Conservation (phyloP, 2,888 invertebrate species). For the Pelosia muscerda region DNA sequence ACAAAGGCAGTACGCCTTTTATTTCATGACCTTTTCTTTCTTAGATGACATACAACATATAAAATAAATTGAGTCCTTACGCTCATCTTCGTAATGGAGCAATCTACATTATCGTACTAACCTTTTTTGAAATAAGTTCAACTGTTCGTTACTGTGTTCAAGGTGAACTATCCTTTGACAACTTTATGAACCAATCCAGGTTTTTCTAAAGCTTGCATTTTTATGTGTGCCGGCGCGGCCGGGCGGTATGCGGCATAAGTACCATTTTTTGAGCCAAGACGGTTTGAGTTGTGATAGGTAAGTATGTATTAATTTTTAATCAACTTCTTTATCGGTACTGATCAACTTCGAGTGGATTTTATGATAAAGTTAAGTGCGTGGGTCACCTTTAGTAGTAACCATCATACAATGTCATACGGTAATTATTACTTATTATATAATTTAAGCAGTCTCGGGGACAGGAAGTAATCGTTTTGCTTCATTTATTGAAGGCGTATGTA, state of each 20-base stretch:
- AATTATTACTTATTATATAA: slow-evolving; percentile 50
- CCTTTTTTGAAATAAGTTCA: slow-evolving; percentile 13
- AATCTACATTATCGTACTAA: slow-evolving; percentile 7
- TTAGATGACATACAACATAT: slow-evolving; percentile 6
- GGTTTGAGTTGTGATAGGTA: background rate
- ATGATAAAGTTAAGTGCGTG: background rate
- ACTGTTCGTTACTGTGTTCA: background rate
- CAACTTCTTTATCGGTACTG: too few relatives aligned
- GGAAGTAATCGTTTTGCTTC: slow-evolving; percentile 75
- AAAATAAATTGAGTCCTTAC: slow-evolving; percentile 21
- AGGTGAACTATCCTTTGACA: background rate
- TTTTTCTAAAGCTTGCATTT: background rate
- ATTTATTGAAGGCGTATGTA: slow-evolving; percentile 67
- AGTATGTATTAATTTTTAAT: background rate
- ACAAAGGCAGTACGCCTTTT: background rate
- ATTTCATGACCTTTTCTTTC: slow-evolving; percentile 17
- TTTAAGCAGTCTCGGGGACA: slow-evolving; percentile 48
- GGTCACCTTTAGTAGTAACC: slow-evolving; percentile 22
- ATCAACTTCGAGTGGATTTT: background rate
- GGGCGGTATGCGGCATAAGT: too few relatives aligned
- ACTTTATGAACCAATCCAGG: background rate
- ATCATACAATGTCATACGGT: slow-evolving; percentile 39
- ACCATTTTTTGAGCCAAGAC: background rate
- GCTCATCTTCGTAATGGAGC: slow-evolving; percentile 11
- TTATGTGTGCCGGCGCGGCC: too few relatives aligned